Percentiles rank a stretch among this genome's conserved stretches.
These are phyloP conservation scores for Steinernema feltiae DNA, from an alignment of 1,140 invertebrate genomes.

Conservation along the genomic window DNA sequence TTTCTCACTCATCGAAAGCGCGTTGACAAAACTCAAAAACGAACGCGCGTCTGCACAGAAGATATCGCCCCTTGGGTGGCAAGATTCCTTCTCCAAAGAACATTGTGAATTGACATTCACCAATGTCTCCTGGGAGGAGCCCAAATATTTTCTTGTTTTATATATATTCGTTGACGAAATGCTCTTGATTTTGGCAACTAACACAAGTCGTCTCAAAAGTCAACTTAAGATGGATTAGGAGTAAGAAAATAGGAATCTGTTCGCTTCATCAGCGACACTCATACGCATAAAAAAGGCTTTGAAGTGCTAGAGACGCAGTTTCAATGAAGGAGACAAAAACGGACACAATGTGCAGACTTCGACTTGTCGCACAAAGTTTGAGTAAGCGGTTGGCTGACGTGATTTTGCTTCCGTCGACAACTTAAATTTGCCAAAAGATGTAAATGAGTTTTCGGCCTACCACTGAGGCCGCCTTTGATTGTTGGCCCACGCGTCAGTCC, in stretches of 20 bases:
- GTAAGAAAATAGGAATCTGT: no score
- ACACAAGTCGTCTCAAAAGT: background rate
- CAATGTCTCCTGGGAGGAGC: background rate
- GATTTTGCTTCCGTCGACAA: no score
- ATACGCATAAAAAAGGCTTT: no score
- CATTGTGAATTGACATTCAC: background rate
- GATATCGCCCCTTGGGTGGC: background rate
- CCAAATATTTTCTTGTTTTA: background rate
- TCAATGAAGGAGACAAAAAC: no score
- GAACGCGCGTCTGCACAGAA: background rate
- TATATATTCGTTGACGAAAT: background rate
- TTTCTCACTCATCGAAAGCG: background rate
- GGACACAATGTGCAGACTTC: no score
- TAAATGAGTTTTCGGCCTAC: slow-evolving; percentile 2
- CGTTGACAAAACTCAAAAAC: background rate
- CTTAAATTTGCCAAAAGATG: background rate
- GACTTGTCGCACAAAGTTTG: no score
- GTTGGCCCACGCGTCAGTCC: background rate
- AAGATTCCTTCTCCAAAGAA: background rate
- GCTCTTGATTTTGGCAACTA: slow-evolving; percentile 2
- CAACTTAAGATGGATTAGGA: no score
- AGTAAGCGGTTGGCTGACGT: background rate
- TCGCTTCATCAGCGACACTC: background rate
- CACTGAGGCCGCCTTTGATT: background rate
- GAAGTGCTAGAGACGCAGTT: no score